Percentiles rank a stretch among this genome's conserved stretches.
Conservation (phyloP, 1,140 invertebrate species). For the Brevipalpus yothersi region DNA sequence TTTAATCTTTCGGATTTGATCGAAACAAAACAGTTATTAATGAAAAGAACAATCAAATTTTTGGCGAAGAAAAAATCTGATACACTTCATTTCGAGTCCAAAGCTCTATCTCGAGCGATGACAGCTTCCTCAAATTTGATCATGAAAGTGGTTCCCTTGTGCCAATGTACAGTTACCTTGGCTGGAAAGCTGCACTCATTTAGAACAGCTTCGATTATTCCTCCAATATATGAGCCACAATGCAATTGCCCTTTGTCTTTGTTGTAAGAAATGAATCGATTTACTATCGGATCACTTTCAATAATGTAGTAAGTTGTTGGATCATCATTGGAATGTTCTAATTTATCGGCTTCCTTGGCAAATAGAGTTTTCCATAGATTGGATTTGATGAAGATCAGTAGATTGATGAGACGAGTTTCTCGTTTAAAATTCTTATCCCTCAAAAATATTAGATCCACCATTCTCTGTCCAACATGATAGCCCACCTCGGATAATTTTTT, state of each 20-base stretch:
- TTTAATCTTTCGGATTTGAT: no score
- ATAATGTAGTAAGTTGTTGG: slow-evolving; percentile 71
- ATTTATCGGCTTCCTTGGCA: slow-evolving; percentile 90
- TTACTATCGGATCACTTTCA: slow-evolving; percentile 89
- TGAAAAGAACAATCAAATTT: no score
- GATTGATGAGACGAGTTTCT: slow-evolving; percentile 82
- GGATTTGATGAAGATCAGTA: slow-evolving; percentile 82
- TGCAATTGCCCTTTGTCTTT: slow-evolving; percentile 85
- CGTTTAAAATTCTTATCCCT: slow-evolving; percentile 77
- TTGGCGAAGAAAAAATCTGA: neutral
- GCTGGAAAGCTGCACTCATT: slow-evolving; percentile 88
- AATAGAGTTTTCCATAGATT: slow-evolving; percentile 93
- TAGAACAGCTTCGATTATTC: slow-evolving; percentile 86
- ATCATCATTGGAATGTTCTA: slow-evolving; percentile 96
- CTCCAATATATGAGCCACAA: slow-evolving; percentile 93
- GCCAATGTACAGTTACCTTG: slow-evolving; percentile 92
- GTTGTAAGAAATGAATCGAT: slow-evolving; percentile 67
- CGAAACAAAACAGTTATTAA: no score
- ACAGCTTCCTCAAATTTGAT: slow-evolving; percentile 93
- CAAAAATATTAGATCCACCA: slow-evolving; percentile 78
- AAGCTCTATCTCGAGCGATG: slow-evolving; percentile 66
- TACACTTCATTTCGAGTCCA: slow-evolving; percentile 28
- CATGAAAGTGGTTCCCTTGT: slow-evolving; percentile 97
- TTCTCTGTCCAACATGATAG: slow-evolving; percentile 70
- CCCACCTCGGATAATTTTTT: slow-evolving; percentile 80